A percentile compares a stretch with the other conserved stretches of the same genome.
These are phyloP conservation scores for Arctopsyche grandis DNA, from an alignment of 1,140 invertebrate species.

Conservation along the genomic window DNA sequence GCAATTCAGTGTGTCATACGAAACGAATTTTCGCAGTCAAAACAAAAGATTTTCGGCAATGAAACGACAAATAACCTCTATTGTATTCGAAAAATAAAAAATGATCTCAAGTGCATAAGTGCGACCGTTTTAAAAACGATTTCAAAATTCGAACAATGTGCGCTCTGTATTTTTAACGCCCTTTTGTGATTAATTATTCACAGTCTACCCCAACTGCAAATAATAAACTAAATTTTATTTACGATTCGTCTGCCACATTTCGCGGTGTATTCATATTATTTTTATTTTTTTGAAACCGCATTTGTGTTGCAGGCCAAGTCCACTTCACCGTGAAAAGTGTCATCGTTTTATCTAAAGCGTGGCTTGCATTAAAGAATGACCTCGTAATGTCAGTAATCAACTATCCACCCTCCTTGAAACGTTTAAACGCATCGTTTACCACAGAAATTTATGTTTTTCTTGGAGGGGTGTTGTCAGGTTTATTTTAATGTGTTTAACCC, in stretches of 20 bases:
- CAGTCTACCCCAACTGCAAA: neutral
- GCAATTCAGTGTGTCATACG: constrained; percentile 1
- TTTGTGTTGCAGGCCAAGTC: neutral
- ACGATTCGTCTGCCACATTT: neutral
- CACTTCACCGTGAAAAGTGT: constrained; percentile 31
- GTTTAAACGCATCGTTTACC: constrained; percentile 35
- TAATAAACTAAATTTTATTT: neutral
- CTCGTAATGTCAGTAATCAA: constrained; percentile 37
- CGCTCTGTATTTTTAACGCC: neutral
- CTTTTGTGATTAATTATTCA: neutral
- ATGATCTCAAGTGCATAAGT: constrained; percentile 26
- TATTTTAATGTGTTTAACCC: neutral
- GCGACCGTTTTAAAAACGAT: constrained; percentile 15
- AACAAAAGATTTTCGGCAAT: constrained; percentile 7
- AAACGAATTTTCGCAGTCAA: neutral
- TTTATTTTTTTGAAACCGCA: no score
- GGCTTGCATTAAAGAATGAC: neutral
- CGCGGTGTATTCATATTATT: no score
- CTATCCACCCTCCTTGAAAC: constrained; percentile 9
- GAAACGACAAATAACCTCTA: constrained; percentile 9
- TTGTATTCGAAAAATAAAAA: constrained; percentile 11
- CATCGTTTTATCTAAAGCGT: neutral
- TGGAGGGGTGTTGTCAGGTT: no score
- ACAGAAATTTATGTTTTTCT: neutral
- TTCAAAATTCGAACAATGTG: neutral